These are phyloP conservation scores for Beris chalybata DNA, from an alignment of 2,888 invertebrate species.

Conservation along the genomic window DNA sequence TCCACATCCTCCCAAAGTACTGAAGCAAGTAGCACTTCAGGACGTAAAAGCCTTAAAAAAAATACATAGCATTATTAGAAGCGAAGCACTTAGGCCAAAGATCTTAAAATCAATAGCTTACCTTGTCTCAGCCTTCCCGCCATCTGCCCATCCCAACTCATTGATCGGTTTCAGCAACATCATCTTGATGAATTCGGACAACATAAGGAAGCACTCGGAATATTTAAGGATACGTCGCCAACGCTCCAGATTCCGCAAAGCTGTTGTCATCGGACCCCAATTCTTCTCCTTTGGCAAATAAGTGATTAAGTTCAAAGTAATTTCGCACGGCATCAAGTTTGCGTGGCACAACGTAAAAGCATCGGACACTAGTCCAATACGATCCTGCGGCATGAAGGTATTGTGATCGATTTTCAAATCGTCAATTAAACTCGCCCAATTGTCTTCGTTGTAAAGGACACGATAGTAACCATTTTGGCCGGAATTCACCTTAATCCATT, in stretches of 20 bases:
- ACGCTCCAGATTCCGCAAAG: conserved; percentile 53
- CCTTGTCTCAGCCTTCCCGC: conserved; percentile 52
- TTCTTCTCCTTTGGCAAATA: conserved; percentile 54
- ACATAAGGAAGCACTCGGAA: conserved; percentile 56
- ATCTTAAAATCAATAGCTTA: conserved; percentile 37
- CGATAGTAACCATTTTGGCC: conserved; percentile 55
- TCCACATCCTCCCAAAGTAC: conserved; percentile 56
- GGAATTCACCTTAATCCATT: conserved; percentile 56
- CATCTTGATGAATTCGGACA: conserved; percentile 55
- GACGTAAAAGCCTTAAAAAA: conserved; percentile 50
- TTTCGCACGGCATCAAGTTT: conserved; percentile 55
- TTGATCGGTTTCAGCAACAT: conserved; percentile 52
- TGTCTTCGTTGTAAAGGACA: conserved; percentile 54
- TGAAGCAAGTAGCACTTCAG: conserved; percentile 53
- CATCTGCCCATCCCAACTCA: conserved; percentile 53
- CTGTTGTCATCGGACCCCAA: conserved; percentile 55
- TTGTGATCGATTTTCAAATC: conserved; percentile 50
- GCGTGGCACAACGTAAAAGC: conserved; percentile 56
- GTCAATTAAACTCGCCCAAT: conserved; percentile 53
- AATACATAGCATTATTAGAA: background rate
- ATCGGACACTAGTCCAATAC: conserved; percentile 55
- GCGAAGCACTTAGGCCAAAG: background rate
- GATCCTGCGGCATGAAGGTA: conserved; percentile 53
- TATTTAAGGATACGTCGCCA: conserved; percentile 58
- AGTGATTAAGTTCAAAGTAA: conserved; percentile 55